Evolutionary conservation across 2,113 vertebrate genomes (phyloP).

Genomic region (Carollia perspicillata): DNA sequence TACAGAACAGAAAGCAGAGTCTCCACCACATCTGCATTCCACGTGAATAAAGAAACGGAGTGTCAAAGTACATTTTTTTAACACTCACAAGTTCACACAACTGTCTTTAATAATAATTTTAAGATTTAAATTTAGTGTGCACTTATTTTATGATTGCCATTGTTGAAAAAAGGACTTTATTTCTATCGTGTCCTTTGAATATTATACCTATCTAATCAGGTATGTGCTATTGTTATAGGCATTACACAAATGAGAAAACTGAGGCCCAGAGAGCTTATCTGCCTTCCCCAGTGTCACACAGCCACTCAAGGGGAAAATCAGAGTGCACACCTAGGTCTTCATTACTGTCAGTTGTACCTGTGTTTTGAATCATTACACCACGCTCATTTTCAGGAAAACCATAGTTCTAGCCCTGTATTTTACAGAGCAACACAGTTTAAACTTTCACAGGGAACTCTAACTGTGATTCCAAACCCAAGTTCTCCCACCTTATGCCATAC

Average conservation of each 20-base stretch:
- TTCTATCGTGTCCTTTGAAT: background rate
- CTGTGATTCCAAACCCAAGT: background rate
- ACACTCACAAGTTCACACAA: background rate
- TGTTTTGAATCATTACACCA: background rate
- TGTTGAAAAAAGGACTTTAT: background rate
- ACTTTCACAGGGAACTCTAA: background rate
- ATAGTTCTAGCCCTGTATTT: background rate
- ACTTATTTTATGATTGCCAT: background rate
- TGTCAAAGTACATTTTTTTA: background rate
- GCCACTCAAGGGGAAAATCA: background rate
- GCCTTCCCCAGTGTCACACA: background rate
- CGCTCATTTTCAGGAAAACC: background rate
- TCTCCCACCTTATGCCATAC: background rate
- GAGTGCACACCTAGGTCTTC: background rate
- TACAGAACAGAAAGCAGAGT: background rate
- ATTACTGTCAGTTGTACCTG: background rate
- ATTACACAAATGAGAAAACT: background rate
- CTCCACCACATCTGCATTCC: background rate
- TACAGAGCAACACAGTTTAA: background rate
- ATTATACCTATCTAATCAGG: background rate
- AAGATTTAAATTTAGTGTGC: background rate
- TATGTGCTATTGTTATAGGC: background rate
- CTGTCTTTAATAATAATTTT: background rate
- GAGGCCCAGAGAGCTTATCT: background rate
- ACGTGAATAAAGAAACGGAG: background rate